Conservation (phyloP, 2,113 vertebrate species). For the Thomomys bottae region DNA sequence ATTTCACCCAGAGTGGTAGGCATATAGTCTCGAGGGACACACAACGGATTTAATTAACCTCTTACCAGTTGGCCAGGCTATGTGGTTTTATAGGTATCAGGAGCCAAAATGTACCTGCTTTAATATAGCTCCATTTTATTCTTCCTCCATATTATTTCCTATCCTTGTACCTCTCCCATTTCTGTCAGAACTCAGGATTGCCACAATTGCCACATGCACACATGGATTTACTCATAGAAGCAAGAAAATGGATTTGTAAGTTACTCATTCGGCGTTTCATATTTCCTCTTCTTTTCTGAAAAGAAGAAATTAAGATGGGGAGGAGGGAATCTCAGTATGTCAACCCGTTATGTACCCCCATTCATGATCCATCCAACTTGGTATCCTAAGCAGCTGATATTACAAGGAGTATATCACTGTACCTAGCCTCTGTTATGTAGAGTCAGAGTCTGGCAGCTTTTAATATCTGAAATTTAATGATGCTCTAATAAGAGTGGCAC, state of each 20-base stretch:
- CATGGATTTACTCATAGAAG: background rate
- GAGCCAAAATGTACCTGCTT: background rate
- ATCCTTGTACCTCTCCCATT: background rate
- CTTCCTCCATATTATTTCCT: background rate
- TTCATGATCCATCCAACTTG: too few relatives aligned
- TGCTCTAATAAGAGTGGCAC: background rate
- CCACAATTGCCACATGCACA: background rate
- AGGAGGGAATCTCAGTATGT: too few relatives aligned
- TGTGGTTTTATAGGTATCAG: background rate
- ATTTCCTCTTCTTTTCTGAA: too few relatives aligned
- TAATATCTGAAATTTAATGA: background rate
- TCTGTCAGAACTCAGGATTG: background rate
- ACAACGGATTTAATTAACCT: background rate
- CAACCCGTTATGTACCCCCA: too few relatives aligned
- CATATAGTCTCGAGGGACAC: background rate
- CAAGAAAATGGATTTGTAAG: background rate
- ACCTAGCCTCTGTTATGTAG: background rate
- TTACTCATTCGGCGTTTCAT: background rate
- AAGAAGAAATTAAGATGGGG: too few relatives aligned
- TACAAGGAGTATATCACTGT: too few relatives aligned
- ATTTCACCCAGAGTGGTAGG: background rate
- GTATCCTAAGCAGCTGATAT: too few relatives aligned
- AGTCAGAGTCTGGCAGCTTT: background rate
- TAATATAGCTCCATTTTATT: fast-evolving
- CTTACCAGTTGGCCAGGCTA: background rate